These are phyloP conservation scores for Tokudaia muenninki DNA, from an alignment of 2,797 vertebrate species.

Conservation along the genomic window DNA sequence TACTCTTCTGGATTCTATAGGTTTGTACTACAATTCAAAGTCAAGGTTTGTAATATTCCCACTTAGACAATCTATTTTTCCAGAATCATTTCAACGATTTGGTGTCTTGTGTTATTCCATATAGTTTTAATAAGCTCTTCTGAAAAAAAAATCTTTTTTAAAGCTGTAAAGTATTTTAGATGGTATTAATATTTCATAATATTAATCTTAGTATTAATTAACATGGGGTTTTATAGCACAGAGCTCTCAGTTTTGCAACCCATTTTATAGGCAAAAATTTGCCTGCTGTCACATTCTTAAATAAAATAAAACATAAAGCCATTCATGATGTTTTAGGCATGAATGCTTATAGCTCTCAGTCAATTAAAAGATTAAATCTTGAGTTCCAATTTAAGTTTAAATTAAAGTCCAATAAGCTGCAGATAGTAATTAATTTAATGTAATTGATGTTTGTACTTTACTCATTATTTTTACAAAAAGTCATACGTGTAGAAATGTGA, in stretches of 20 bases:
- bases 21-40: not conserved
- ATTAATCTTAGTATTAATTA: not conserved
- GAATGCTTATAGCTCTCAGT: slow-evolving; percentile 1
- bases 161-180: not conserved
- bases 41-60: not conserved
- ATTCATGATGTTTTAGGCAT: not conserved
- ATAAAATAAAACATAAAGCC: slow-evolving; percentile 3
- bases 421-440: slow-evolving; percentile 26
- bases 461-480: not conserved
- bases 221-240: not conserved
- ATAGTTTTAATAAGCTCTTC: not conserved
- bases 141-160: not conserved
- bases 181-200: not conserved
- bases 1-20: not conserved
- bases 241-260: not conserved
- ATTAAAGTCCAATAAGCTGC: slow-evolving; percentile 4
- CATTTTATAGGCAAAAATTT: not conserved
- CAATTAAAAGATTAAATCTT: not conserved
- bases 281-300: not conserved
- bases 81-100: not conserved
- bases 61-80: not conserved
- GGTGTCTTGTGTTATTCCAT: not conserved
- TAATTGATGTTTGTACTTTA: not conserved
- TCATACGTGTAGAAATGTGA: not conserved
- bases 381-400: slow-evolving; percentile 29